phyloP scores from a whole-genome alignment of 2,888 invertebrate genomes.

The Molanna angustata region DNA sequence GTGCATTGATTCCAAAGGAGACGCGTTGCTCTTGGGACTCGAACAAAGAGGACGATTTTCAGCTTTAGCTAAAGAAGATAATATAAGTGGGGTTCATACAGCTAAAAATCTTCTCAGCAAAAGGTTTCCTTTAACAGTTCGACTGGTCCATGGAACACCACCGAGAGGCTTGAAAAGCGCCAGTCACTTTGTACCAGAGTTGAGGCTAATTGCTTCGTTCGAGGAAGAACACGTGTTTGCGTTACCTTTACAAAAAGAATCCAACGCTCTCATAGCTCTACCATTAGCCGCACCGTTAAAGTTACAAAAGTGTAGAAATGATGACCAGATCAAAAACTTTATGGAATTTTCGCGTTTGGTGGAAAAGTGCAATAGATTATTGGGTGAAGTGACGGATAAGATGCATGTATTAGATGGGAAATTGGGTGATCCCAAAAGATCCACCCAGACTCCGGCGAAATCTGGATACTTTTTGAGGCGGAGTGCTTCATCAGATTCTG shows the following conservation, averaged over 20 bases:
- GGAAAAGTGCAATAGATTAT: conserved; percentile 72
- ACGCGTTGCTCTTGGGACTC: conserved; percentile 75
- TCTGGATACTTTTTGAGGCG: conserved; percentile 71
- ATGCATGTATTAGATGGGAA: conserved; percentile 80
- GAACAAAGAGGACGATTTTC: conserved; percentile 91
- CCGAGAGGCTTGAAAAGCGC: conserved; percentile 81
- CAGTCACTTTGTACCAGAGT: conserved; percentile 79
- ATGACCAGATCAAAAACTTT: conserved; percentile 71
- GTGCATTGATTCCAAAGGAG: conserved; percentile 82
- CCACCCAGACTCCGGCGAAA: conserved; percentile 51
- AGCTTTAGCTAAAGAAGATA: conserved; percentile 87
- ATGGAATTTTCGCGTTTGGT: conserved; percentile 76
- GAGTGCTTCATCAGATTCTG: conserved; percentile 76
- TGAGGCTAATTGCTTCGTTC: conserved; percentile 77
- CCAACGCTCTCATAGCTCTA: conserved; percentile 73
- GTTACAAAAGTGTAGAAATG: conserved; percentile 77
- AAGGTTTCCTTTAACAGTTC: conserved; percentile 87
- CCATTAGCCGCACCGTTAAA: conserved; percentile 85
- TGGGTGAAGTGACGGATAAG: conserved; percentile 74
- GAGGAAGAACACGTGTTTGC: conserved; percentile 87
- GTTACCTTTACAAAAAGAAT: conserved; percentile 77
- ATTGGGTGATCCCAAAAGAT: conserved; percentile 62
- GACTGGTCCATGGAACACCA: conserved; percentile 86
- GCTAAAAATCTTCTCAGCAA: conserved; percentile 85
- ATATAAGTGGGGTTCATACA: conserved; percentile 92